Conservation (phyloP, 1,140 invertebrate species). For the Mactra quadrangularis region DNA sequence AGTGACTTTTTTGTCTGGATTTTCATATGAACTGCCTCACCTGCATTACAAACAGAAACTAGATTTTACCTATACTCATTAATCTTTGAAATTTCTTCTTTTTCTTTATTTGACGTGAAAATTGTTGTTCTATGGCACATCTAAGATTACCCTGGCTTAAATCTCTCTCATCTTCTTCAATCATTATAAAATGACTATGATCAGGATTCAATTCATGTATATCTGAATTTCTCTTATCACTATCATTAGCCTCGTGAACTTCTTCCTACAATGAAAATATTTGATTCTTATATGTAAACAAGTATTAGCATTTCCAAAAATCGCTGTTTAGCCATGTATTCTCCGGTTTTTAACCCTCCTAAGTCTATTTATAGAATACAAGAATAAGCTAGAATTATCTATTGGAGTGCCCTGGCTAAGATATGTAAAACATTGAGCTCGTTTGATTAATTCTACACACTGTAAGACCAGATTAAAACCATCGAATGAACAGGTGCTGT, state of each 20-base stretch:
- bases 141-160: slow-evolving; percentile 31
- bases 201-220: slow-evolving; percentile 79
- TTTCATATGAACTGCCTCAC: no score
- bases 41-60: no score
- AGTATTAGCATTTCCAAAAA: no score
- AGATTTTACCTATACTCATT: slow-evolving; percentile 62
- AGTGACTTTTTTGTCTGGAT: no score
- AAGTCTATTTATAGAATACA: no score
- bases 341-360: slow-evolving; percentile 32
- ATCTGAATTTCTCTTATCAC: slow-evolving; percentile 62
- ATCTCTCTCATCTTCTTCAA: slow-evolving; percentile 67
- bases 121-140: slow-evolving; percentile 67
- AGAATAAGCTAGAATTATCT: slow-evolving; percentile 64
- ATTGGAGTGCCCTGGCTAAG: slow-evolving; percentile 22
- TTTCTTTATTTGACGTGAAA: slow-evolving; percentile 45
- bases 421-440: no score
- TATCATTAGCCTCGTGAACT: slow-evolving; percentile 65
- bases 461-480: no score
- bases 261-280: slow-evolving; percentile 59
- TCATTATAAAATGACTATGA: slow-evolving; percentile 80
- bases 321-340: slow-evolving; percentile 49
- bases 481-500: no score
- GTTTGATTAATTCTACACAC: no score
- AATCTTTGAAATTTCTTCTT: slow-evolving; percentile 49
- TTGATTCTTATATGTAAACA: no score